A percentile compares a stretch with the other conserved stretches of the same genome.
phyloP scores from a whole-genome alignment of 2,888 invertebrate species.

The Dromius quadrimaculatus region DNA sequence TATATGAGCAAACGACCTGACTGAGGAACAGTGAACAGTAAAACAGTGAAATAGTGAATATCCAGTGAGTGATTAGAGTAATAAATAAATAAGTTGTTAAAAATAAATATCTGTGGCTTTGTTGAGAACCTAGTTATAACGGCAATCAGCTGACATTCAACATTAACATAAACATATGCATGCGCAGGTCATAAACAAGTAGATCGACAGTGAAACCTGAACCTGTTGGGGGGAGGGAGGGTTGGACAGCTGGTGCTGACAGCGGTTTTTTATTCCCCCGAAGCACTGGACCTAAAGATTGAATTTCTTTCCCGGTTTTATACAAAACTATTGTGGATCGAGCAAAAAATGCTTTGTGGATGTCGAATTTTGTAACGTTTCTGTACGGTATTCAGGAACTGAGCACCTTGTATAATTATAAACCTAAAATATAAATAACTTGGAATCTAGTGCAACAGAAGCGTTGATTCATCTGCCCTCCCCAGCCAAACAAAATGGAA shows the following conservation, averaged over 20 bases:
- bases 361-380: too few relatives aligned
- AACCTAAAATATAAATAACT: not conserved
- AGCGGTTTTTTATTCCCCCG: constrained; percentile 21
- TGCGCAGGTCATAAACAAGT: constrained; percentile 4
- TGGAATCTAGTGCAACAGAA: not conserved
- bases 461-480: not conserved
- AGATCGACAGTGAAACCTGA: not conserved
- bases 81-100: too few relatives aligned
- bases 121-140: not conserved
- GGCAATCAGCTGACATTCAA: not conserved
- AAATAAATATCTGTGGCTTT: not conserved
- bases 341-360: not conserved
- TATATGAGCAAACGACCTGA: not conserved
- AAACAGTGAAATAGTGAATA: too few relatives aligned
- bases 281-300: constrained; percentile 34
- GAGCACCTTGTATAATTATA: not conserved
- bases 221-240: not conserved
- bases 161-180: constrained; percentile 15
- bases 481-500: not conserved
- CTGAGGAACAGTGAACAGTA: not conserved
- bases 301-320: constrained; percentile 22
- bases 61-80: too few relatives aligned
- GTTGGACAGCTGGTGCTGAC: constrained; percentile 23
- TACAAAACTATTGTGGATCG: constrained; percentile 23
- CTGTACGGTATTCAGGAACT: too few relatives aligned